Conservation (phyloP, 2,113 vertebrate genomes). For the Corvus cornix region DNA sequence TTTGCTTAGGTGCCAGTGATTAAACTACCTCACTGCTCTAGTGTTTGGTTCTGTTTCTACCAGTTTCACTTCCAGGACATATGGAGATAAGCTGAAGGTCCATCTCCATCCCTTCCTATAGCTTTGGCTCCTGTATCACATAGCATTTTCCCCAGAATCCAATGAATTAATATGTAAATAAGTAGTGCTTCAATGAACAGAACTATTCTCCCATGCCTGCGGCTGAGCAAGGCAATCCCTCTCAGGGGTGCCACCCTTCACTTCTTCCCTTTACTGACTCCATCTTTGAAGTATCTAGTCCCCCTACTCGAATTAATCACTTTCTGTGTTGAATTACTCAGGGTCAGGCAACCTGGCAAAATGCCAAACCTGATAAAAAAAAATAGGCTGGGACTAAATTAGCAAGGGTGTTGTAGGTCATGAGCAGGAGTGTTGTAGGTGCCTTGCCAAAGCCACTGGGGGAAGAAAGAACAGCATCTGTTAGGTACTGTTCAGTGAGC, state of each 20-base stretch:
- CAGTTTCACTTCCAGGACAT: background rate
- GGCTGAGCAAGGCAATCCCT: background rate
- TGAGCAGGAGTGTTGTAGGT: constrained; percentile 42
- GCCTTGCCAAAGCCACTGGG: constrained; percentile 13
- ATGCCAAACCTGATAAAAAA: constrained; percentile 29
- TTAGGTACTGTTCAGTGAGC: constrained; percentile 35
- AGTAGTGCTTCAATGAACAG: background rate
- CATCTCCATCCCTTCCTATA: background rate
- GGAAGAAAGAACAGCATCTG: constrained; percentile 38
- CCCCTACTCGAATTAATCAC: constrained; percentile 48
- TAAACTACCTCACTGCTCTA: background rate
- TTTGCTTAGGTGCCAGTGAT: background rate
- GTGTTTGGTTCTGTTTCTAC: accelerated
- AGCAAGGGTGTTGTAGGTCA: constrained; percentile 54
- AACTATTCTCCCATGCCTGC: background rate
- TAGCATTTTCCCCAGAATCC: background rate
- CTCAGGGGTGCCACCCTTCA: background rate
- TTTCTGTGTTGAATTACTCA: constrained; percentile 45
- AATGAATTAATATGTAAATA: background rate
- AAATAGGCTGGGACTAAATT: constrained; percentile 48
- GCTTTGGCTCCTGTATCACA: background rate
- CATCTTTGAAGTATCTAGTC: constrained; percentile 53
- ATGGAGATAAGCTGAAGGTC: background rate
- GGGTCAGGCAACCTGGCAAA: constrained; percentile 35
- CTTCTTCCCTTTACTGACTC: constrained; percentile 2